Base-by-base conservation (phyloP, 2,797 vertebrate species). In the Mormyrus hasselquistii region DNA sequence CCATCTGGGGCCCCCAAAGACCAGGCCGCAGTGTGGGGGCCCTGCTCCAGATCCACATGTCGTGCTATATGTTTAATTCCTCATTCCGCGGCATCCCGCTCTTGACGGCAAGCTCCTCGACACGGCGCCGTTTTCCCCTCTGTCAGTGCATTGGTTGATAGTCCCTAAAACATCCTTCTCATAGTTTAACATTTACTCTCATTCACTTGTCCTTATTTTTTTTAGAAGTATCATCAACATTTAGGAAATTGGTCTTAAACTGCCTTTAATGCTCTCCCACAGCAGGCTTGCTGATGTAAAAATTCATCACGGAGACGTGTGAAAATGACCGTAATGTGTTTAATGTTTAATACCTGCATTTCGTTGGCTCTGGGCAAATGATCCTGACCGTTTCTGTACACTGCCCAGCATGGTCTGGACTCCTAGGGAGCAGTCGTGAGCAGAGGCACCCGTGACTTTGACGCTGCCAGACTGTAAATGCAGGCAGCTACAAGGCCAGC, bases 281-380 rank as follows among this genome's bases (percentile, higher is more conserved):
- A 88, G 55, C 79, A 50, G 89, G 89, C 76, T 65, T 62, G 89
- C 55, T 89, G 19, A 53, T 89, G 16, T 89, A 79, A 82, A 89
- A 87, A 89, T 82, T 83, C 19, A 82, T 88, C 25, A 90, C 38
- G 12, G 87, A 65, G 47, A 87, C 87, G 19, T 22, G 44, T 83
- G 86, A 87, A 38, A 87, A 69, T 65, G 55, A 49, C 19, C 22
- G 41, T 41, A 69, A 65, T 87, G 59, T 25, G 16, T 49, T 87
- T 87, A 87, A 65, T 65, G 57, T 87, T 87, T 65, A 53, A 65
- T 87, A 14, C 41, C 38, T 44, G 29, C 57, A 10, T 69, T 49
- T 65, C 19, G 4, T 65, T 87, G 41, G 55, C 38, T 87, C 55
- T 47, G 38, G 86, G n/a, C 8, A 49, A 65, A 47, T n/a, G 55